Percentiles rank a stretch among this genome's conserved stretches.
Evolutionary conservation across 2,888 invertebrate genomes (phyloP).

Genomic region (Carterocephalus palaemon): DNA sequence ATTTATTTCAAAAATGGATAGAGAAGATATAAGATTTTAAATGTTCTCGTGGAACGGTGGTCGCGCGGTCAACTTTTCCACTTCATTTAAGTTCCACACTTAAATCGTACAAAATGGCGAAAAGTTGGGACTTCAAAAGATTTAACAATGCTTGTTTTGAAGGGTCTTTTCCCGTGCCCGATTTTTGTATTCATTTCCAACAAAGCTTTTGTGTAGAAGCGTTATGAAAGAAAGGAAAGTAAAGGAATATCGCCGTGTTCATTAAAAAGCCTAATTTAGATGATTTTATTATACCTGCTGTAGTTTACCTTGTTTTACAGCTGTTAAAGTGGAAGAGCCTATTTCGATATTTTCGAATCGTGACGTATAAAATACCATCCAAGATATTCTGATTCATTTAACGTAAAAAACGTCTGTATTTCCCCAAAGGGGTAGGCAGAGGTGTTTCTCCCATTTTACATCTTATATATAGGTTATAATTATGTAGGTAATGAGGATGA

Average conservation of each 20-base stretch:
- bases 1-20: slow-evolving; percentile 23
- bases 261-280: slow-evolving; percentile 16
- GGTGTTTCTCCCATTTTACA: too few relatives aligned
- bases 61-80: slow-evolving; percentile 71
- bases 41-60: slow-evolving; percentile 41
- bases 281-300: background rate
- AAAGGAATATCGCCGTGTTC: slow-evolving; percentile 14
- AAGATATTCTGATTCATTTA: too few relatives aligned
- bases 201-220: slow-evolving; percentile 40
- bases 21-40: slow-evolving; percentile 36
- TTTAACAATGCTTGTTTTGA: slow-evolving; percentile 76
- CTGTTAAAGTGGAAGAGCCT: background rate
- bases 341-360: background rate
- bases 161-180: slow-evolving; percentile 54
- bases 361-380: too few relatives aligned
- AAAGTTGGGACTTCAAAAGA: slow-evolving; percentile 73
- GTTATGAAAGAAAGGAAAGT: slow-evolving; percentile 21
- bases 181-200: slow-evolving; percentile 56
- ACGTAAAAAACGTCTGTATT: too few relatives aligned
- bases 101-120: slow-evolving; percentile 72
- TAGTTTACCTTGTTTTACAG: background rate
- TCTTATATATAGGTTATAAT: too few relatives aligned
- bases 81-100: slow-evolving; percentile 77
- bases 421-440: too few relatives aligned
- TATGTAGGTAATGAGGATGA: too few relatives aligned